Conservation (phyloP, 2,888 invertebrate species). For the Diarsia dahlii region DNA sequence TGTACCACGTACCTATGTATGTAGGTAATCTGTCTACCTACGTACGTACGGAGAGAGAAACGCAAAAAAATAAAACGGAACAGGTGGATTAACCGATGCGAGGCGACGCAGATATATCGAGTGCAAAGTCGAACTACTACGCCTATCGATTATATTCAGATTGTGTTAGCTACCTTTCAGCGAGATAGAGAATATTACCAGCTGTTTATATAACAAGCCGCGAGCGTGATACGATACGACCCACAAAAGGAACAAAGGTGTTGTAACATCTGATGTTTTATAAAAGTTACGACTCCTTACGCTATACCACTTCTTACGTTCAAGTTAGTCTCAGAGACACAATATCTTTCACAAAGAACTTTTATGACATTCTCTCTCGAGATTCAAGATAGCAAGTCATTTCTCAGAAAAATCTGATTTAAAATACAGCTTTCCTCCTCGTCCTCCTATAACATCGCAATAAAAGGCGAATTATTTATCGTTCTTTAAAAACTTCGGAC, state of each 20-base stretch:
- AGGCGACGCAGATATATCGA: slow-evolving; percentile 47
- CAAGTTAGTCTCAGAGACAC: slow-evolving; percentile 11
- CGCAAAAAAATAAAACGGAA: slow-evolving; percentile 30
- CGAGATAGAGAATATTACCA: slow-evolving; percentile 31
- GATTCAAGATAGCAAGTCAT: slow-evolving; percentile 23
- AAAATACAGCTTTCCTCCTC: slow-evolving; percentile 30
- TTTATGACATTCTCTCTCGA: slow-evolving; percentile 31
- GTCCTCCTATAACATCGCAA: slow-evolving; percentile 35
- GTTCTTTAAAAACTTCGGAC: slow-evolving; percentile 50
- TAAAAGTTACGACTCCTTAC: slow-evolving; percentile 3
- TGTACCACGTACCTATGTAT: not conserved
- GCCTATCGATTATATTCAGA: slow-evolving; percentile 61
- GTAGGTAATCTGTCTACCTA: not conserved
- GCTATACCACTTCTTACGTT: slow-evolving; percentile 16
- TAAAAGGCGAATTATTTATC: slow-evolving; percentile 55
- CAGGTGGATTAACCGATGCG: slow-evolving; percentile 44
- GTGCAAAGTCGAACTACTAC: slow-evolving; percentile 48
- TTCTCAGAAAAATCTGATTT: slow-evolving; percentile 40
- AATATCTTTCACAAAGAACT: slow-evolving; percentile 43
- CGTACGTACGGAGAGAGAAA: not conserved
- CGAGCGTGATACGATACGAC: slow-evolving; percentile 24
- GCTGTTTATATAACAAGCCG: slow-evolving; percentile 34
- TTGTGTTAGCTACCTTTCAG: slow-evolving; percentile 38
- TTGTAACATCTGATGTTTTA: slow-evolving; percentile 24
- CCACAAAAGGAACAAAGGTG: slow-evolving; percentile 35